A percentile compares a stretch with the other conserved stretches of the same genome.
Conservation (phyloP, 2,113 vertebrate species). For the Lanius ludovicianus region DNA sequence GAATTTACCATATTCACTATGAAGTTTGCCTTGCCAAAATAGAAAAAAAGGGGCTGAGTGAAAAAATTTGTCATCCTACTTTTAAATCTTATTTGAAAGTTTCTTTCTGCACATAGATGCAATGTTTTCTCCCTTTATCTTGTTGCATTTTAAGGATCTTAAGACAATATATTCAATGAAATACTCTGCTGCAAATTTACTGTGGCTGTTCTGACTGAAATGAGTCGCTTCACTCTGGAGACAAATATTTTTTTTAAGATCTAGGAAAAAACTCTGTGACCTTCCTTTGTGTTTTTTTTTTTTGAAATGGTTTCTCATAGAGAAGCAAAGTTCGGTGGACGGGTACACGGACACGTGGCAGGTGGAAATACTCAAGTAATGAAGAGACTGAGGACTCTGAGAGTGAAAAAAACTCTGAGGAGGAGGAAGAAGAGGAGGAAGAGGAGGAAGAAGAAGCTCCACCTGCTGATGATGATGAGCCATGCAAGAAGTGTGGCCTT, state of each 20-base stretch:
- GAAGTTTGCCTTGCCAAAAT: neutral
- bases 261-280: neutral
- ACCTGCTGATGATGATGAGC: slow-evolving; percentile 87
- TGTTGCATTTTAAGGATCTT: neutral
- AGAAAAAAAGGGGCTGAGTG: neutral
- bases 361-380: slow-evolving; percentile 84
- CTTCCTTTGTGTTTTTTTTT: slow-evolving; percentile 7
- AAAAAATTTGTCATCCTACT: neutral
- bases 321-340: slow-evolving; percentile 87
- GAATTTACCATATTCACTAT: neutral
- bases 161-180: neutral
- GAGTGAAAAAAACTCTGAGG: slow-evolving; percentile 80
- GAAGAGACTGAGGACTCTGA: slow-evolving; percentile 84
- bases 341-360: slow-evolving; percentile 83
- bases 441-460: slow-evolving; percentile 83
- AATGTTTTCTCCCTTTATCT: neutral
- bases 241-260: neutral
- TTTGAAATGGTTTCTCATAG: slow-evolving; percentile 50
- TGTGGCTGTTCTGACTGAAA: neutral
- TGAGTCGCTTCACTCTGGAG: neutral
- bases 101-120: neutral
- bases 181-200: neutral
- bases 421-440: slow-evolving; percentile 77
- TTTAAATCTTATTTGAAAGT: neutral
- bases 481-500: slow-evolving; percentile 94